Percentiles rank a stretch among this genome's conserved stretches.
These are phyloP conservation scores for Chrysochloris asiatica DNA, from an alignment of 2,113 vertebrate genomes.

Conservation along the genomic window DNA sequence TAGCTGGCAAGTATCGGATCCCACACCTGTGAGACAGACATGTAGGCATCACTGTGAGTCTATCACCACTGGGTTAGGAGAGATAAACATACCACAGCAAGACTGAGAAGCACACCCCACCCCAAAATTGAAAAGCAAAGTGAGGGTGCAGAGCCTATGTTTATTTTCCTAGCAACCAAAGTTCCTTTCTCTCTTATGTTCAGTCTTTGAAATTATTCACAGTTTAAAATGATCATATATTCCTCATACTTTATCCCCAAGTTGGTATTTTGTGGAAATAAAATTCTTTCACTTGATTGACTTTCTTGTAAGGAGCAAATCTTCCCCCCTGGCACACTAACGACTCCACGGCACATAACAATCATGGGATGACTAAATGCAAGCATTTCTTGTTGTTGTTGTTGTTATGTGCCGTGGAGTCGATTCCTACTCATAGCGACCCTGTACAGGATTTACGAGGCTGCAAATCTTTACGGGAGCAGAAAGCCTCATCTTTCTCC, in stretches of 20 bases:
- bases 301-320: conserved; percentile 41
- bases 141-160: conserved; percentile 30
- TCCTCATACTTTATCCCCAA: conserved; percentile 25
- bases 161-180: conserved; percentile 68
- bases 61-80: conserved; percentile 72
- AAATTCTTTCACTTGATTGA: conserved; percentile 50
- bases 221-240: conserved; percentile 55
- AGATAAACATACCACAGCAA: conserved; percentile 62
- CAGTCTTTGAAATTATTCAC: conserved; percentile 64
- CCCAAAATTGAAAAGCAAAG: conserved; percentile 61
- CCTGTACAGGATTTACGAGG: too few species aligned
- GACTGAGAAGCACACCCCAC: conserved; percentile 33
- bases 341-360: too few species aligned
- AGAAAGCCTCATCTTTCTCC: too few species aligned
- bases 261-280: conserved; percentile 62
- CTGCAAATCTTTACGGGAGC: too few species aligned
- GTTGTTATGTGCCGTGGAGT: too few species aligned
- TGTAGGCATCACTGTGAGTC: conserved; percentile 67
- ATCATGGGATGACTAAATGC: conserved; percentile 38
- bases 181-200: conserved; percentile 28
- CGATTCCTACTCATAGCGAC: too few species aligned
- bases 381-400: too few species aligned
- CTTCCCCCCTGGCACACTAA: conserved; percentile 27
- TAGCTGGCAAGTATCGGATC: conserved; percentile 74
- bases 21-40: conserved; percentile 79